These are phyloP conservation scores for Torymus aiolomorphi DNA, from an alignment of 2,888 invertebrate species.

Conservation along the genomic window DNA sequence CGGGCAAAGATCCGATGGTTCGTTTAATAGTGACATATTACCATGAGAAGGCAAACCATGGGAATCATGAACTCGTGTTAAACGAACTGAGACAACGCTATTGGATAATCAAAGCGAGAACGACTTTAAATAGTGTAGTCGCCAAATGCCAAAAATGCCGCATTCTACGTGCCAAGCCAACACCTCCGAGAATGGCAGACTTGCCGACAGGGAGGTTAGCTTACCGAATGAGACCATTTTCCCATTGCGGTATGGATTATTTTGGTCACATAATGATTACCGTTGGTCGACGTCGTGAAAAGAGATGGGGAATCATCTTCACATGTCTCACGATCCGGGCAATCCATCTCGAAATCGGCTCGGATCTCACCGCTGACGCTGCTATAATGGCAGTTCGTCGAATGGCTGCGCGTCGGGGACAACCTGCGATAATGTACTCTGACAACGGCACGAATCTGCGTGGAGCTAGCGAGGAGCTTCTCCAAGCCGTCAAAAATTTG, in stretches of 20 bases:
- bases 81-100: neutral
- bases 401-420: neutral
- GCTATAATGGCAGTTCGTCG: neutral
- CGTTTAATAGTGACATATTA: neutral
- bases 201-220: neutral
- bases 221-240: neutral
- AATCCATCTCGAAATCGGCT: neutral
- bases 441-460: slow-evolving; percentile 15
- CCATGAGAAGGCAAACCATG: slow-evolving; percentile 13
- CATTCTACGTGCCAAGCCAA: neutral
- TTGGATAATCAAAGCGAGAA: neutral
- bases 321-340: neutral
- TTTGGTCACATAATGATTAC: neutral
- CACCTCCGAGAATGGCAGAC: no score
- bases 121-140: neutral
- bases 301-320: slow-evolving; percentile 2
- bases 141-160: neutral
- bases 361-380: neutral
- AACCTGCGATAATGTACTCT: neutral
- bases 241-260: slow-evolving; percentile 7
- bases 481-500: no score
- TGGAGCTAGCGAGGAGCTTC: neutral
- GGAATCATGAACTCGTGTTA: neutral
- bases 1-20: neutral
- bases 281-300: neutral